These are phyloP conservation scores for Leucoraja erinaceus DNA, from an alignment of 2,113 vertebrate species.

Conservation along the genomic window DNA sequence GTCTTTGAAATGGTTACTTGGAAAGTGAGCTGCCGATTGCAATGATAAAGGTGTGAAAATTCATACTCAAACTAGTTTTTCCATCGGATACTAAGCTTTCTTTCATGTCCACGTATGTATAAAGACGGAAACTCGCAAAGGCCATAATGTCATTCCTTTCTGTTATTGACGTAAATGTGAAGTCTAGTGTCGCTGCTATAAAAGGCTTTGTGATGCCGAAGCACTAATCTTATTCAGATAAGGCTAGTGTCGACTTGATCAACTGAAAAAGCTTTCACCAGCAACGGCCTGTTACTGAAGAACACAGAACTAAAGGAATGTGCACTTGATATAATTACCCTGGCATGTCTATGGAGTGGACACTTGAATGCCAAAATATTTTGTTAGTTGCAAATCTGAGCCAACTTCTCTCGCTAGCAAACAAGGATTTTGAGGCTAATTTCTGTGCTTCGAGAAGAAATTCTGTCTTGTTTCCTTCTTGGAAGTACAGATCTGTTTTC, in stretches of 20 bases:
- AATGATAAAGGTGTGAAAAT: neutral
- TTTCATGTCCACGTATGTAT: neutral
- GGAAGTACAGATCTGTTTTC: neutral
- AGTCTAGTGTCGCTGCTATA: neutral
- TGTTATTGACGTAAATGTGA: slow-evolving; percentile 17
- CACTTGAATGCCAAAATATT: neutral
- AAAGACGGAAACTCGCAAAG: neutral
- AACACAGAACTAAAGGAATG: neutral
- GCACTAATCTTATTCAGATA: slow-evolving; percentile 31
- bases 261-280: neutral
- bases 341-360: neutral
- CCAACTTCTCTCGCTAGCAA: neutral
- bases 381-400: neutral
- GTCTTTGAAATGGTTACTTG: slow-evolving; percentile 15
- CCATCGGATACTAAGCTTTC: neutral
- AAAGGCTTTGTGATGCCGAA: neutral
- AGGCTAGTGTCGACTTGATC: neutral
- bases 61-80: neutral
- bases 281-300: neutral
- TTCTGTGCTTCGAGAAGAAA: neutral
- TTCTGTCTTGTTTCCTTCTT: neutral
- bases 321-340: neutral
- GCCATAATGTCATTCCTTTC: neutral
- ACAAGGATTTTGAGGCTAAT: neutral
- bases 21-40: neutral